Percentiles rank a stretch among this genome's conserved stretches.
phyloP scores from a whole-genome alignment of 2,113 vertebrate genomes.

The Ancistrus triradiatus region DNA sequence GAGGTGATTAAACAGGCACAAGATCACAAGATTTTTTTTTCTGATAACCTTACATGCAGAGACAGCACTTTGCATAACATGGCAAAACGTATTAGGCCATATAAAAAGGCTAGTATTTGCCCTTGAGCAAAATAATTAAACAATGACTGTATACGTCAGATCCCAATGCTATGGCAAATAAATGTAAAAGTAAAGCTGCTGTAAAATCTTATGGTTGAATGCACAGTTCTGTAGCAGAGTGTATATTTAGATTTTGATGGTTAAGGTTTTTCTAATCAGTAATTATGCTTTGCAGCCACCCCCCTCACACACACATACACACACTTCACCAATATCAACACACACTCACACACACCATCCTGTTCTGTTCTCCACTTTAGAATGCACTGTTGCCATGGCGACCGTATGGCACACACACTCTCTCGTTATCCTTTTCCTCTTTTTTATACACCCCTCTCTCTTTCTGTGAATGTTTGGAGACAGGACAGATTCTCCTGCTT shows the following conservation, averaged over 20 bases:
- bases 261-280: constrained; percentile 25
- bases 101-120: no score
- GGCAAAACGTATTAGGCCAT: no score
- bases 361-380: constrained; percentile 64
- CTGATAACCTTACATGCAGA: no score
- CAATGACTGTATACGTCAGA: no score
- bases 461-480: constrained; percentile 32
- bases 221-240: no score
- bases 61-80: no score
- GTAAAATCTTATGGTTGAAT: no score
- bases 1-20: no score
- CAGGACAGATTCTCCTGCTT: constrained; percentile 1
- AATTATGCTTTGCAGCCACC: constrained; percentile 39
- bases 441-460: constrained; percentile 27
- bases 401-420: constrained; percentile 63
- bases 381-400: constrained; percentile 73
- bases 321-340: constrained; percentile 32
- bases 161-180: no score
- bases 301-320: constrained; percentile 23
- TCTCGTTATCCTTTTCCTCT: constrained; percentile 33
- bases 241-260: not conserved
- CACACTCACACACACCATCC: constrained; percentile 30
- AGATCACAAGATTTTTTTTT: no score
- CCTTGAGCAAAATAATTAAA: no score
- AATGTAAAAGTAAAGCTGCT: no score